Conservation (phyloP, 35 echinoderm and acorn worm species). For the Ptychodera flava region DNA sequence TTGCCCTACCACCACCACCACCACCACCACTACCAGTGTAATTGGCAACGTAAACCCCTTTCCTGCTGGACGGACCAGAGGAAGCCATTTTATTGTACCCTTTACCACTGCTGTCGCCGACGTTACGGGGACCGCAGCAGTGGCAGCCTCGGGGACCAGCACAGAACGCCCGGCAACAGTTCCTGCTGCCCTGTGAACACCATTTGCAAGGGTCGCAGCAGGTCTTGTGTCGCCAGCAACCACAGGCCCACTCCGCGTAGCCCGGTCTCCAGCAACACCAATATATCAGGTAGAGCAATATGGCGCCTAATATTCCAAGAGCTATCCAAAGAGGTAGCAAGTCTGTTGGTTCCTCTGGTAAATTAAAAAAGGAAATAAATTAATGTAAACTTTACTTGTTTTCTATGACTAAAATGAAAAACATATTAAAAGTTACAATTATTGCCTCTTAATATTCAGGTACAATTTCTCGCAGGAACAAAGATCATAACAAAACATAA, state of each 20-base stretch:
- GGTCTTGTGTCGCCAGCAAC: conserved; percentile 24
- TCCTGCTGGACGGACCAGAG: neutral
- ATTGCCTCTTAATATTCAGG: no score
- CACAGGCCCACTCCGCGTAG: conserved; percentile 42
- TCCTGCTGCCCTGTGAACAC: conserved; percentile 19
- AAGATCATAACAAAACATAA: no score
- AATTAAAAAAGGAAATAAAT: neutral
- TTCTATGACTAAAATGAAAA: no score
- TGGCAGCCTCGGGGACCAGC: neutral
- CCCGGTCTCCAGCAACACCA: conserved; percentile 68
- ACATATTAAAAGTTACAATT: no score
- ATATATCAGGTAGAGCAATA: conserved; percentile 31
- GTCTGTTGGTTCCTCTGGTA: conserved; percentile 8
- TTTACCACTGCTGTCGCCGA: neutral
- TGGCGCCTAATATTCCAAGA: neutral
- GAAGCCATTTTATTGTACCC: neutral
- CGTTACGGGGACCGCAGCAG: neutral
- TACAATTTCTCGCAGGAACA: no score
- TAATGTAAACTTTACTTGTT: neutral
- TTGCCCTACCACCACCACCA: no score
- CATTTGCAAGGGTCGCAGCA: conserved; percentile 24
- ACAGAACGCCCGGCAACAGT: neutral
- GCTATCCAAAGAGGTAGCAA: conserved; percentile 22
- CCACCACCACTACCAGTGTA: neutral
- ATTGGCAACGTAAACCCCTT: neutral